Evolutionary conservation across 2,113 vertebrate species (phyloP).

Genomic region (Malurus elegans): DNA sequence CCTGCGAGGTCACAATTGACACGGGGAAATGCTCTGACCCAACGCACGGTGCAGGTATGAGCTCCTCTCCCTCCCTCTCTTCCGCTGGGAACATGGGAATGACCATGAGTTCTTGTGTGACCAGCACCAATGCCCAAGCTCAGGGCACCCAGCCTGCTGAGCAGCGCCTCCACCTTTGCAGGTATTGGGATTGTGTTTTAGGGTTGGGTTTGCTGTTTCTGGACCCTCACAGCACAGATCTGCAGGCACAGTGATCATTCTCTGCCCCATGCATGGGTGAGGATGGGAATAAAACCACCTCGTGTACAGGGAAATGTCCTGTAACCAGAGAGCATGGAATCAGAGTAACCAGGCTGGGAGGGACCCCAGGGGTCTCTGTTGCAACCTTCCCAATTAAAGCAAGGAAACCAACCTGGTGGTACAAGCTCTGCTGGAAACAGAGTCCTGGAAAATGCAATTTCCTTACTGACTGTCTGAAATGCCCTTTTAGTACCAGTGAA

Average conservation of each 20-base stretch:
- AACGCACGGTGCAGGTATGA: constrained; percentile 52
- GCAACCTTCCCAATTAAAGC: neutral
- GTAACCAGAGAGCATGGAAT: neutral
- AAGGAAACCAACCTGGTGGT: neutral
- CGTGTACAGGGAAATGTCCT: accelerated
- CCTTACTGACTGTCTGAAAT: neutral
- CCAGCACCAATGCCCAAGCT: neutral
- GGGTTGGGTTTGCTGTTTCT: neutral
- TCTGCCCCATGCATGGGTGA: neutral
- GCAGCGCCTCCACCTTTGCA: neutral
- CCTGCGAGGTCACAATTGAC: constrained; percentile 72
- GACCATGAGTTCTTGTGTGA: neutral
- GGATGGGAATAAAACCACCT: neutral
- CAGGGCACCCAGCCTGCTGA: neutral
- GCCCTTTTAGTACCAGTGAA: neutral
- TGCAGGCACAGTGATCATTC: neutral
- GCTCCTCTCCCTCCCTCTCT: neutral
- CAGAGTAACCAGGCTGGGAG: neutral
- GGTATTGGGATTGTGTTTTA: neutral
- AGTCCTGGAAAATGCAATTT: neutral
- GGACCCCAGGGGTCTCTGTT: neutral
- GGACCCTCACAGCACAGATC: neutral
- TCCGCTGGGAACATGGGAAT: accelerated
- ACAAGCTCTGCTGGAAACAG: neutral
- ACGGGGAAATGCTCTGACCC: constrained; percentile 74